A percentile compares a stretch with the other conserved stretches of the same genome.
Evolutionary conservation across 1,140 invertebrate genomes (phyloP).

Genomic region (Ctenoplectra terminalis): DNA sequence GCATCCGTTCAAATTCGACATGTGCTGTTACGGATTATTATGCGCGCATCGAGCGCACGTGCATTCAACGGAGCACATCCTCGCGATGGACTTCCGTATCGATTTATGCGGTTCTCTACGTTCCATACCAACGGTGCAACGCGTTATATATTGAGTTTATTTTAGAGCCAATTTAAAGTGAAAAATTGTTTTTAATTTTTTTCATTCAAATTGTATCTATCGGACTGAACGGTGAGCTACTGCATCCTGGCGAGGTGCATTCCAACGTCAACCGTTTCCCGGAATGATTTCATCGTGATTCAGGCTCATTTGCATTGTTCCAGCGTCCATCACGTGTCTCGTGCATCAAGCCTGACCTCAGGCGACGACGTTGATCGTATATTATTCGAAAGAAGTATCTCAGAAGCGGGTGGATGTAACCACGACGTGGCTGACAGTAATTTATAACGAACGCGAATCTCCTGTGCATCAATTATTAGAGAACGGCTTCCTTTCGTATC

Average conservation of each 20-base stretch:
- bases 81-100: constrained; percentile 23
- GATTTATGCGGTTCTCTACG: constrained; percentile 26
- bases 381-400: constrained; percentile 33
- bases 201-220: constrained; percentile 2
- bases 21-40: constrained; percentile 51
- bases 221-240: constrained; percentile 3
- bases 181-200: no score
- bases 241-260: not conserved
- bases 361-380: not conserved
- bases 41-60: constrained; percentile 5
- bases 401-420: not conserved
- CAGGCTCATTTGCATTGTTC: no score
- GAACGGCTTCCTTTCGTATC: not conserved
- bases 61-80: not conserved
- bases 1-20: constrained; percentile 20
- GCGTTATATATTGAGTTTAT: not conserved
- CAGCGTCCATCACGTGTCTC: constrained; percentile 22
- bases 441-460: constrained; percentile 29
- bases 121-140: not conserved
- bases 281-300: no score
- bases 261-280: constrained; percentile 38
- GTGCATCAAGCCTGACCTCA: constrained; percentile 2
- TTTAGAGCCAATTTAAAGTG: no score
- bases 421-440: constrained; percentile 1
- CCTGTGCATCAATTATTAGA: not conserved